Conservation (phyloP, 2,888 invertebrate genomes). For the Drosophila prostipennis region DNA sequence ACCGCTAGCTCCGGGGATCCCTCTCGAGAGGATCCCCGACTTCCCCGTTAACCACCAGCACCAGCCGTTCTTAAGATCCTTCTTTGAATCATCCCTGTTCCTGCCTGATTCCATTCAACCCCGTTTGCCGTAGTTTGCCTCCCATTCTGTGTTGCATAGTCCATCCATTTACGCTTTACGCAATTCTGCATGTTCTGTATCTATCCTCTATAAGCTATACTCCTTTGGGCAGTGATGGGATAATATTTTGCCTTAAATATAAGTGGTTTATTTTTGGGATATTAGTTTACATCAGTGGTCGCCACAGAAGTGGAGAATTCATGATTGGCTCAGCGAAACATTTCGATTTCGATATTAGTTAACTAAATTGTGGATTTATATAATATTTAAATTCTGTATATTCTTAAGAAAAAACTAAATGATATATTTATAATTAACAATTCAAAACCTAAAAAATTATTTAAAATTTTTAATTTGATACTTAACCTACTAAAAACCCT, state of each 20-base stretch:
- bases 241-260: neutral
- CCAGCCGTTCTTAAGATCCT: constrained; percentile 6
- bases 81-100: constrained; percentile 6
- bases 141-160: constrained; percentile 18
- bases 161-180: constrained; percentile 32
- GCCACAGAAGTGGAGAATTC: too few species aligned
- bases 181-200: constrained; percentile 37
- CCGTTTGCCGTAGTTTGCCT: constrained; percentile 6
- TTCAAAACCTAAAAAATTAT: too few species aligned
- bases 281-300: too few species aligned
- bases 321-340: too few species aligned
- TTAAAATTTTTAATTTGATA: too few species aligned
- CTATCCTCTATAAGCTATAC: constrained; percentile 2
- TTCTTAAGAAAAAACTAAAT: too few species aligned
- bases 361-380: too few species aligned
- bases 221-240: constrained; percentile 5
- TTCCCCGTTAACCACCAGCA: constrained; percentile 1
- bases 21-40: neutral
- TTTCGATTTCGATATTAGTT: too few species aligned
- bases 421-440: too few species aligned
- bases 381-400: too few species aligned
- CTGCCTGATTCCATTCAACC: neutral
- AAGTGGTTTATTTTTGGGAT: too few species aligned
- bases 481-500: too few species aligned
- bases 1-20: constrained; percentile 5